phyloP scores from a whole-genome alignment of 2,888 invertebrate species.

The Dasysyrphus albostriatus region DNA sequence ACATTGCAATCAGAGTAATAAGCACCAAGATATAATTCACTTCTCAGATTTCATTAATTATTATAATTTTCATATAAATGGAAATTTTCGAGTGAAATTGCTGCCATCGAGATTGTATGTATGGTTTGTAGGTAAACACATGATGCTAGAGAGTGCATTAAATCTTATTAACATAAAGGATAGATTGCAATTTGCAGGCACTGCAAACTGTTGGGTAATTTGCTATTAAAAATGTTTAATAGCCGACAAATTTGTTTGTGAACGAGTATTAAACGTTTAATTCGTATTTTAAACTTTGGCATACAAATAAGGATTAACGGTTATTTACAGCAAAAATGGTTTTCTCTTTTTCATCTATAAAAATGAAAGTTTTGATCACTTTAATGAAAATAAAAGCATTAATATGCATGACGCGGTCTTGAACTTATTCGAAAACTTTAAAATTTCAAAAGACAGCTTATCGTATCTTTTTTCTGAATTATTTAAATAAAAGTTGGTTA shows the following conservation, averaged over 20 bases:
- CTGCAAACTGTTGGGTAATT: slow-evolving; percentile 1
- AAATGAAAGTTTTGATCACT: too few species aligned
- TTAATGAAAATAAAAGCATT: too few species aligned
- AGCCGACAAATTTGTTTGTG: not conserved
- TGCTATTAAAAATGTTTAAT: slow-evolving; percentile 9
- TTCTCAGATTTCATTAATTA: slow-evolving; percentile 20
- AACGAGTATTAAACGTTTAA: not conserved
- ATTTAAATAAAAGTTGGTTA: too few species aligned
- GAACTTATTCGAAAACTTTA: too few species aligned
- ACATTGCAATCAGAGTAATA: slow-evolving; percentile 24
- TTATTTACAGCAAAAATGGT: too few species aligned
- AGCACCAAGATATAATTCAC: not conserved
- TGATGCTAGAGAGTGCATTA: not conserved
- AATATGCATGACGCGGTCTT: too few species aligned
- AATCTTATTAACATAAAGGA: slow-evolving; percentile 15
- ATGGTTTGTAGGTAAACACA: too few species aligned
- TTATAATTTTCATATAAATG: slow-evolving; percentile 37
- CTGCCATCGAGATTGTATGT: not conserved
- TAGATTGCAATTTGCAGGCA: not conserved
- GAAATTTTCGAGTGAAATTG: slow-evolving; percentile 23
- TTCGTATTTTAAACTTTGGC: not conserved
- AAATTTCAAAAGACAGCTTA: too few species aligned
- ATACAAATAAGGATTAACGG: too few species aligned
- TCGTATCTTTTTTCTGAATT: too few species aligned
- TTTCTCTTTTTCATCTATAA: too few species aligned